These are phyloP conservation scores for Pseudanteris insignis DNA, from an alignment of 2,888 invertebrate species.

Conservation along the genomic window DNA sequence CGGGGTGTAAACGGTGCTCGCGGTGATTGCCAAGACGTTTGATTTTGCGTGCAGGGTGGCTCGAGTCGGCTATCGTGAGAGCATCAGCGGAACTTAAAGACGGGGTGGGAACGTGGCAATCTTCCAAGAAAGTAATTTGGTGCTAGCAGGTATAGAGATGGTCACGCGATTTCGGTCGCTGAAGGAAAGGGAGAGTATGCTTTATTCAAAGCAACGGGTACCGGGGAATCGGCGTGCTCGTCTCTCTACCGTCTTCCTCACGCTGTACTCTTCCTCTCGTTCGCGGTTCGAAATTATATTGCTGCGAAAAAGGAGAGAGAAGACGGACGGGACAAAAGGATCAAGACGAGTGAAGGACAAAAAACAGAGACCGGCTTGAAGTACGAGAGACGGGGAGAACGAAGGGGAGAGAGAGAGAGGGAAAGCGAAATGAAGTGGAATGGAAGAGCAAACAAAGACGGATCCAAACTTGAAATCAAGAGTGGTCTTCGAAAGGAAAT, in stretches of 20 bases:
- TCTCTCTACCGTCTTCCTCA: conserved; percentile 20
- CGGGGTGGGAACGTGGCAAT: conserved; percentile 48
- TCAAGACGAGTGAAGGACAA: neutral
- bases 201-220: conserved; percentile 34
- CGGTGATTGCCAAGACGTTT: conserved; percentile 21
- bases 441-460: conserved; percentile 5
- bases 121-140: conserved; percentile 59
- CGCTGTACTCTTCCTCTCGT: conserved; percentile 37
- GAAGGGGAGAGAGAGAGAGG: neutral
- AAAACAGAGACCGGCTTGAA: neutral
- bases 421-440: neutral
- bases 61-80: conserved; percentile 33
- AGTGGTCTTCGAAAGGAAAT: conserved; percentile 27
- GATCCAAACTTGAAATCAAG: conserved; percentile 25
- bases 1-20: no score
- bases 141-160: conserved; percentile 55
- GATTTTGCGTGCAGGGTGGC: conserved; percentile 41
- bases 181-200: conserved; percentile 41
- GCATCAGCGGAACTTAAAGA: conserved; percentile 43
- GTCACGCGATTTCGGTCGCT: conserved; percentile 55
- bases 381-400: conserved; percentile 1
- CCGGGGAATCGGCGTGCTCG: conserved; percentile 3
- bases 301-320: conserved; percentile 32
- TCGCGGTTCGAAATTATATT: conserved; percentile 38
- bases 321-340: conserved; percentile 2